Base-by-base conservation (phyloP, 2,113 vertebrate genomes). In the Calonectris borealis region DNA sequence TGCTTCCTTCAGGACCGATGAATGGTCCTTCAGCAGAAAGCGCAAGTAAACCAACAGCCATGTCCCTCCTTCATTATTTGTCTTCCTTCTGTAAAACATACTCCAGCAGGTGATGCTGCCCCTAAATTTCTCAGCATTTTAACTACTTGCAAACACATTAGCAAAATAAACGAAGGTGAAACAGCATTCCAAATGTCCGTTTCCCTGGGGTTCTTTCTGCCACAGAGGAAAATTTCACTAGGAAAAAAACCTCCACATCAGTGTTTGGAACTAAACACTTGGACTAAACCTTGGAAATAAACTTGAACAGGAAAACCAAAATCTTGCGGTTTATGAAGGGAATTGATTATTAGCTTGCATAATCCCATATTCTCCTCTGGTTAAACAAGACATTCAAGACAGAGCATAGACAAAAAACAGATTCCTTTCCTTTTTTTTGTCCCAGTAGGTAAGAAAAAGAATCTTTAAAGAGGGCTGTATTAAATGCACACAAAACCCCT, bases 41-140 rank as follows among this genome's bases (percentile, higher is more conserved):
- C 4, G 2, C 55, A 51, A 93, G 58, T 27, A 93, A 75, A 77
- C 17, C 11, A 73, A 66, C 51, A 70, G 80, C 49, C 31, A 25
- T 27, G 40, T 31, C 38, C 11, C 32, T 26, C 10, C 34, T 76
- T 73, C 36, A 19, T 69, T 85, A 55, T 66, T 86, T 93, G 58
- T 76, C 94, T 88, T 83, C 34, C 46, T 65, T 89, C 64, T 16
- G 48, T 54, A 73, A 87, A 81, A 93, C 52, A 82, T 44, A 38
- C 65, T 90, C 51, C 65, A 93, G 83, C 82, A 96, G 87, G 68
- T 92, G 87, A 95, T 88, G 66, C 62, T 80, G 78, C 54, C 36
- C 29, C 38, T 58, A 31, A 44, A 79, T 69, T 95, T 89, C 88
- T 88, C 86, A 94, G 83, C 12, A 1, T 61, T 76, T 96, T 48